Percentiles rank a stretch among this genome's conserved stretches.
Conservation (phyloP, 2,888 invertebrate species). For the Mimas tiliae region DNA sequence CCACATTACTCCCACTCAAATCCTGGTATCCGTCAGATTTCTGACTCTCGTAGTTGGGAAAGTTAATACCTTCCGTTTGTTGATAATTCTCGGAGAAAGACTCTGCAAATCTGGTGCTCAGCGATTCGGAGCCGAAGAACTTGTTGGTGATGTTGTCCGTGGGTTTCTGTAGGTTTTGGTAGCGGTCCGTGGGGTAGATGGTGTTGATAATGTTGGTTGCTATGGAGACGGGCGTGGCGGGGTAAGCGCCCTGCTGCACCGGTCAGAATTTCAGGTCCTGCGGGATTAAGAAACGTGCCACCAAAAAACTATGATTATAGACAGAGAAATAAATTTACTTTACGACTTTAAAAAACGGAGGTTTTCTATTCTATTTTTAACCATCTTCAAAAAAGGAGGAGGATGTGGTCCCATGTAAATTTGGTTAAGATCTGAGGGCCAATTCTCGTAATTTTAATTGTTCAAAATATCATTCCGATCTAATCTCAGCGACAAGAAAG, state of each 20-base stretch:
- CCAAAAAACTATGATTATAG: slow-evolving; percentile 2
- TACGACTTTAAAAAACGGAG: too few species aligned
- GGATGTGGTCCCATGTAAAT: too few species aligned
- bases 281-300: too few species aligned
- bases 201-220: slow-evolving; percentile 75
- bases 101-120: slow-evolving; percentile 68
- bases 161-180: slow-evolving; percentile 66
- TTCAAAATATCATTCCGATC: too few species aligned
- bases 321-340: too few species aligned
- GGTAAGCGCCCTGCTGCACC: slow-evolving; percentile 68
- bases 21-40: slow-evolving; percentile 72
- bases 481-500: too few species aligned
- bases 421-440: too few species aligned
- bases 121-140: slow-evolving; percentile 72
- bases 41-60: slow-evolving; percentile 64
- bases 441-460: too few species aligned
- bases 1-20: slow-evolving; percentile 64
- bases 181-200: slow-evolving; percentile 71
- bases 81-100: slow-evolving; percentile 73
- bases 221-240: slow-evolving; percentile 70
- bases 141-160: slow-evolving; percentile 55
- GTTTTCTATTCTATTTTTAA: too few species aligned
- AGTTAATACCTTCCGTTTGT: slow-evolving; percentile 67
- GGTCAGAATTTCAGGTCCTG: slow-evolving; percentile 88
- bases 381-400: too few species aligned